Evolutionary conservation across 1,140 invertebrate species (phyloP), one percentile per base, ranked within the genome.

Genomic region (Tenebrio molitor): DNA sequence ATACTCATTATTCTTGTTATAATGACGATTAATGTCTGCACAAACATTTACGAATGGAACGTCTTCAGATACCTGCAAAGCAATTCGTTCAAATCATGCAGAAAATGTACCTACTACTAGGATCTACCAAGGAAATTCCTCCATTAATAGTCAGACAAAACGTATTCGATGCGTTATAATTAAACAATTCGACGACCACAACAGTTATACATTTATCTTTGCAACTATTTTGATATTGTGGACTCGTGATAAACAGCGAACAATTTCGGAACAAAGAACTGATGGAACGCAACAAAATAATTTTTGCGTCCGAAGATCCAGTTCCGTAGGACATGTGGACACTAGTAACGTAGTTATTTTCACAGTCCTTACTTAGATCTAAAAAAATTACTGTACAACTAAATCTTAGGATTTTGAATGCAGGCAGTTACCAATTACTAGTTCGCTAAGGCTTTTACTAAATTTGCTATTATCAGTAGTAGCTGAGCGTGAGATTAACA

Each of bases 311-410:
- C 14, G 50, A n/a, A 29, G 50, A 58, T 34, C 50, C 50, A n/a
- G 50, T 14, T 8, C 50, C 50, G 19, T 29, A 58, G 12, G 50
- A 23, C 14, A 58, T 4, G 8, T 29, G 50, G 12, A 58, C 29
- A 10, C 21, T 58, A 12, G 50, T 58, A 12, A n/a, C 3, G 23
- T 58, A 58, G 23, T 29, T 29, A 25, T 58, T 29, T 29, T 29
- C 23, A 29, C 50, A 58, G 12, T 58, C 23, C 8, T 58, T n/a
- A 29, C 19, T 58, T 29, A 58, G 4, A 58, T 58, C 50, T 58
- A 29, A 7, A 58, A 33, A 29, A 12, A 39, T 29, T 29, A 29
- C 25, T 29, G 25, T 29, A 29, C 8, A n/a, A n/a, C n/a, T n/a
- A n/a, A n/a, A n/a, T 29, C 8, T 29, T 29, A 21, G 8, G 15